phyloP scores from a whole-genome alignment of 2,888 invertebrate genomes.

The Pterobdella sp. region DNA sequence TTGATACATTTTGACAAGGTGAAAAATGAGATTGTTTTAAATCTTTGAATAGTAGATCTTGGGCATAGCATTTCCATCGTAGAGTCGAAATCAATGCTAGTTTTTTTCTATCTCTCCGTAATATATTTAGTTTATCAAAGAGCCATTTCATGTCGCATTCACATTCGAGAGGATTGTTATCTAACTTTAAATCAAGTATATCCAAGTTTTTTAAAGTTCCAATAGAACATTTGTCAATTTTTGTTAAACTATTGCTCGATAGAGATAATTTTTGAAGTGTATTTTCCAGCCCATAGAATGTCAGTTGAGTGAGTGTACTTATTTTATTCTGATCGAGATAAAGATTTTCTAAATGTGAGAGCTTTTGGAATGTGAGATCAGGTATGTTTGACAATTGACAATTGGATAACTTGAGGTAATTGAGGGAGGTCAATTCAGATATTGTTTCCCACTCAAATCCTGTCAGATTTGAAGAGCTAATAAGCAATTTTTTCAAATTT shows the following conservation, averaged over 20 bases:
- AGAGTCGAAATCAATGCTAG: not conserved
- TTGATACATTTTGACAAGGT: not conserved
- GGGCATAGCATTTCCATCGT: conserved; percentile 24
- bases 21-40: conserved; percentile 23
- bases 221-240: conserved; percentile 24
- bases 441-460: not conserved
- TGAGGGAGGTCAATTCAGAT: not conserved
- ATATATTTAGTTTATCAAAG: not conserved
- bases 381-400: conserved; percentile 21
- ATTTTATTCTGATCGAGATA: conserved; percentile 2
- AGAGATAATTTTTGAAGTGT: conserved; percentile 11
- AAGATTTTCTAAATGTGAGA: conserved; percentile 13
- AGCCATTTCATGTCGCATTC: conserved; percentile 29
- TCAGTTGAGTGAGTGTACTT: conserved; percentile 1
- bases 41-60: not conserved
- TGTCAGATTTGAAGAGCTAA: not conserved
- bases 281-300: conserved; percentile 10
- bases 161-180: conserved; percentile 22
- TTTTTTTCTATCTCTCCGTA: not conserved
- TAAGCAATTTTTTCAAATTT: not conserved
- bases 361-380: conserved; percentile 12
- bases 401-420: conserved; percentile 4
- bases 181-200: conserved; percentile 18
- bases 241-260: conserved; percentile 18
- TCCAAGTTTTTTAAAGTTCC: conserved; percentile 17